Base-by-base conservation (phyloP, 2,113 vertebrate species). In the Hippopotamus amphibius region DNA sequence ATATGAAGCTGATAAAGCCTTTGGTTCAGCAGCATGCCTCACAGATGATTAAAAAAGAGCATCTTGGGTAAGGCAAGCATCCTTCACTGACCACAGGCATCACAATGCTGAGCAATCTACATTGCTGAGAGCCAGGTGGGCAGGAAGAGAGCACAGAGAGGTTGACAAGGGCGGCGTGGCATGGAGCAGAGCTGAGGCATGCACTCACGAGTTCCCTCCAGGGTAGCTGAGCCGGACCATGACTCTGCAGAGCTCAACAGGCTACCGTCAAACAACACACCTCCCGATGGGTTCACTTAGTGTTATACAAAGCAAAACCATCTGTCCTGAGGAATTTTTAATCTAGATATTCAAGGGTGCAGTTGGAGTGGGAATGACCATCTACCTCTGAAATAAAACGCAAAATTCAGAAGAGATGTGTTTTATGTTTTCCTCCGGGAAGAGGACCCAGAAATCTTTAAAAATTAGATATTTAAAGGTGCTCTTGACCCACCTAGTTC, bases 401-500 rank as follows among this genome's bases (percentile, higher is more conserved):
- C 43, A 89, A 77, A 77, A 37, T 61, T 91, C 71, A 93, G 43
- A 95, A 68, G 30, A 68, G 9, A 19, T 22, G 55, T 81, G 30
- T 33, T 7, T 13, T 24, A 17, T 13, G 28, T 21, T 41, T 59
- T 43, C 63, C 66, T 48, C 30, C 22, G 53, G 63, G 17, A 83
- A 76, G 28, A 71, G 26, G 41, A 77, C 26, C 6, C 33, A 2
- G 79, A 50, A 43, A 57, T 77, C 53, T 66, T 91, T 37, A 61
- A 80, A 71, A 74, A 71, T 55, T 22, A 88, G 48, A 55, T 53
- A 90, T 79, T 87, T 91, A 89, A 84, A 74, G n/a, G 50, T 46
- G 22, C 13, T 43, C 17, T 26, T 90, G 50, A 71, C 43, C 68
- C 93, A 85, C 2, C 5, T 33, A 14, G 53, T 74, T 88, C 22